Percentiles rank a stretch among this genome's conserved stretches.
Conservation (phyloP, 2,888 invertebrate species). For the Melipona beecheii region DNA sequence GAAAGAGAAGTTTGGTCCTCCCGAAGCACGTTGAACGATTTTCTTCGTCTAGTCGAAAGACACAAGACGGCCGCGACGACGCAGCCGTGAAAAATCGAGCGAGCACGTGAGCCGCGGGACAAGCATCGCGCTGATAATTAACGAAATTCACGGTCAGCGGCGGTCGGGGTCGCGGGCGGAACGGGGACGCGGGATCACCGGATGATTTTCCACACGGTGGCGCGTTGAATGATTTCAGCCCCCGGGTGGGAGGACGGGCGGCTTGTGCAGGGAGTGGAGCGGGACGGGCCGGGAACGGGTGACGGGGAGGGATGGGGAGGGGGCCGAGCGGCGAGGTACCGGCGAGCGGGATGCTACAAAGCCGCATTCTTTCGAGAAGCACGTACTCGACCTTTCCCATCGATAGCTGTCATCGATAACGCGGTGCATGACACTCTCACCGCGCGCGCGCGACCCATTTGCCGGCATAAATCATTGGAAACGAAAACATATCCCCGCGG, state of each 20-base stretch:
- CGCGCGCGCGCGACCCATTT: slow-evolving; percentile 77
- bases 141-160: slow-evolving; percentile 34
- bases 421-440: slow-evolving; percentile 74
- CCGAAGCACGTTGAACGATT: no score
- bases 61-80: no score
- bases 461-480: slow-evolving; percentile 84
- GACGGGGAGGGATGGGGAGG: neutral
- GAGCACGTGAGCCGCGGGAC: neutral
- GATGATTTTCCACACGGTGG: slow-evolving; percentile 53
- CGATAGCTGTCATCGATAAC: slow-evolving; percentile 77
- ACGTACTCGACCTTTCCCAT: slow-evolving; percentile 69
- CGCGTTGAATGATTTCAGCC: slow-evolving; percentile 49
- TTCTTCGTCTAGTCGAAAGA: no score
- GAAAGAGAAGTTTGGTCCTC: no score
- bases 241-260: neutral
- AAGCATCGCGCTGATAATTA: slow-evolving; percentile 31
- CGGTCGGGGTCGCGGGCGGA: slow-evolving; percentile 19
- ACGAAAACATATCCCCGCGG: slow-evolving; percentile 84
- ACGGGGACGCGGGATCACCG: slow-evolving; percentile 38
- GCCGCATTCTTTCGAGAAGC: slow-evolving; percentile 69
- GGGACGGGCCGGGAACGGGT: no score
- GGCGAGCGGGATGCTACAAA: slow-evolving; percentile 40
- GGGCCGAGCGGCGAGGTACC: neutral
- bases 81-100: neutral
- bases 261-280: neutral